These are phyloP conservation scores for Prunella strophiata DNA, from an alignment of 2,797 vertebrate genomes.

Conservation along the genomic window DNA sequence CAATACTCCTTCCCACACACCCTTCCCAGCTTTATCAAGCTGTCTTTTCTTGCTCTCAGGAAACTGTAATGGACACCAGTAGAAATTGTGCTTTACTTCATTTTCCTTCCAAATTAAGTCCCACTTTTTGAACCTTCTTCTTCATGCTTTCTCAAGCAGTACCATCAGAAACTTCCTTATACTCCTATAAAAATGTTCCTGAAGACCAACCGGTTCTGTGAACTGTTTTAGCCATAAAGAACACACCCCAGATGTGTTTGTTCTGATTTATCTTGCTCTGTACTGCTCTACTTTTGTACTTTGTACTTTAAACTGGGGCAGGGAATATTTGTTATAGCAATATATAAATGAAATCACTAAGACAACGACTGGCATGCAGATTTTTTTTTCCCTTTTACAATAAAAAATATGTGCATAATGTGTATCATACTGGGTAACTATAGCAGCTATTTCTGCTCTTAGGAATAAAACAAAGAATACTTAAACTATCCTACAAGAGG, in stretches of 20 bases:
- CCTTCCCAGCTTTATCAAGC: background rate
- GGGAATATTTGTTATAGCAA: slow-evolving; percentile 17
- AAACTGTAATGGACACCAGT: background rate
- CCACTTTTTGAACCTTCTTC: background rate
- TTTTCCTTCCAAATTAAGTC: background rate
- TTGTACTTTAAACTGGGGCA: slow-evolving; percentile 60
- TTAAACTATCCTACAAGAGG: rapidly evolving
- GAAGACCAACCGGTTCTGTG: slow-evolving; percentile 18
- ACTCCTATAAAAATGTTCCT: background rate
- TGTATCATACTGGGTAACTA: background rate
- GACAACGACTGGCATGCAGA: background rate
- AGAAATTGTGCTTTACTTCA: background rate
- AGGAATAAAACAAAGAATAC: background rate
- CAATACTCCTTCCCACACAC: background rate
- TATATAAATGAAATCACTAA: background rate
- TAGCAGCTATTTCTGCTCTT: background rate
- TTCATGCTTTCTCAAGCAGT: background rate
- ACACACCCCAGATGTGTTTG: slow-evolving; percentile 59
- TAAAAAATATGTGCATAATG: background rate
- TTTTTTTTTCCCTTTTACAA: rapidly evolving
- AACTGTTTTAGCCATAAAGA: slow-evolving; percentile 15
- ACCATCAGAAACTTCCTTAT: background rate
- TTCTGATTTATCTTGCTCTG: slow-evolving; percentile 40
- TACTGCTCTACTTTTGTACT: slow-evolving; percentile 44
- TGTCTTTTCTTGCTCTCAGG: background rate